Percentiles rank a stretch among this genome's conserved stretches.
Evolutionary conservation across 1,140 invertebrate species (phyloP).

Genomic region (Geopemphigus sp.): DNA sequence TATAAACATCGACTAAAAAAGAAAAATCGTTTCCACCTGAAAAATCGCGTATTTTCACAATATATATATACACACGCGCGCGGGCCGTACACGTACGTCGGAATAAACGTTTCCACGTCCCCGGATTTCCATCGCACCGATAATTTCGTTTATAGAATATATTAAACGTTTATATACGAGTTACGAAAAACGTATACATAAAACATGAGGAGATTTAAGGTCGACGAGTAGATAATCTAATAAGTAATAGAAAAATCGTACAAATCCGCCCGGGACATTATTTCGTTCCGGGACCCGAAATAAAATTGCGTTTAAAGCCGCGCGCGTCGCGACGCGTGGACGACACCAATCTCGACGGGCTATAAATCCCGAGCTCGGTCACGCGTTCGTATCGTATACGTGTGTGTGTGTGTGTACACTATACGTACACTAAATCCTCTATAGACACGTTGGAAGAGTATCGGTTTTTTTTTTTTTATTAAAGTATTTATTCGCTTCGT

Average conservation of each 20-base stretch:
- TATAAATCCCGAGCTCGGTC: neutral
- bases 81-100: no score
- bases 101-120: neutral
- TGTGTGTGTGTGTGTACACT: neutral
- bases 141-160: neutral
- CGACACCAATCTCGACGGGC: neutral
- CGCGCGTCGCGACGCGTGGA: no score
- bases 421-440: neutral
- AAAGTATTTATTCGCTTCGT: no score
- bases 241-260: neutral
- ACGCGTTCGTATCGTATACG: neutral
- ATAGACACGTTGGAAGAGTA: no score
- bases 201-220: slow-evolving; percentile 6
- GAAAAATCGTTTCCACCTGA: no score
- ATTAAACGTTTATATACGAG: neutral
- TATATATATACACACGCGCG: no score
- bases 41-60: no score
- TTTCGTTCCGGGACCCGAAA: neutral
- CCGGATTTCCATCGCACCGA: neutral
- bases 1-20: no score
- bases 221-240: neutral
- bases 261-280: neutral
- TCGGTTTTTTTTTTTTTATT: no score
- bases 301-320: slow-evolving; percentile 7
- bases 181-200: neutral